Evolutionary conservation across 2,888 invertebrate species (phyloP).

Genomic region (Morpho helenor): DNA sequence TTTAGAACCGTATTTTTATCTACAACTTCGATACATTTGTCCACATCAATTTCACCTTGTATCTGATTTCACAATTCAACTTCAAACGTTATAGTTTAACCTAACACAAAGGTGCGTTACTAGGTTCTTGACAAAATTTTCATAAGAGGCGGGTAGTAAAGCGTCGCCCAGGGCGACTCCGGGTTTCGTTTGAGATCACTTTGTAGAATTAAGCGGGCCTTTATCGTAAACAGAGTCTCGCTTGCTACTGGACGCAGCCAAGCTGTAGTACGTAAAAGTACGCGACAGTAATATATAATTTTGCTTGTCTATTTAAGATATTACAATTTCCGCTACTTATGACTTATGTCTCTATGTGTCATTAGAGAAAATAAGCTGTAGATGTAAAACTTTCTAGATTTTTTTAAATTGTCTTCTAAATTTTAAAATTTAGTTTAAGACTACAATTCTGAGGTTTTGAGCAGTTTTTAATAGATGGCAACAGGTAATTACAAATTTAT

Average conservation of each 20-base stretch:
- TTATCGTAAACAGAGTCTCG: slow-evolving; percentile 47
- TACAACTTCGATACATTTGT: not conserved
- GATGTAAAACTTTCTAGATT: not conserved
- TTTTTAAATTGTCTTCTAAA: not conserved
- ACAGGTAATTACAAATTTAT: no score
- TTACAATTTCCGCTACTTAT: not conserved
- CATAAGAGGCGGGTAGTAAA: slow-evolving; percentile 56
- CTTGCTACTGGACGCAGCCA: slow-evolving; percentile 40
- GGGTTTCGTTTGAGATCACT: slow-evolving; percentile 54
- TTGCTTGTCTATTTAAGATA: not conserved
- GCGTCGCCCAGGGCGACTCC: slow-evolving; percentile 65
- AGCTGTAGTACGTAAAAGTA: slow-evolving; percentile 36
- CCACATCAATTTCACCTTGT: not conserved
- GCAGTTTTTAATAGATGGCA: no score
- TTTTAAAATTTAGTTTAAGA: not conserved
- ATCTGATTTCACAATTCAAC: slow-evolving; percentile 5
- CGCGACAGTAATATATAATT: not conserved
- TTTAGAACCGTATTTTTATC: no score
- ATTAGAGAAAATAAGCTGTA: not conserved
- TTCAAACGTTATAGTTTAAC: slow-evolving; percentile 16
- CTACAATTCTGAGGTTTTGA: no score
- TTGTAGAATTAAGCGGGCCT: slow-evolving; percentile 67
- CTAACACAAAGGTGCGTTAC: slow-evolving; percentile 20
- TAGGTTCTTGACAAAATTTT: slow-evolving; percentile 49
- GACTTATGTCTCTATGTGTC: not conserved